Evolutionary conservation across 2,113 vertebrate species (phyloP).

Genomic region (Tenrec ecaudatus): DNA sequence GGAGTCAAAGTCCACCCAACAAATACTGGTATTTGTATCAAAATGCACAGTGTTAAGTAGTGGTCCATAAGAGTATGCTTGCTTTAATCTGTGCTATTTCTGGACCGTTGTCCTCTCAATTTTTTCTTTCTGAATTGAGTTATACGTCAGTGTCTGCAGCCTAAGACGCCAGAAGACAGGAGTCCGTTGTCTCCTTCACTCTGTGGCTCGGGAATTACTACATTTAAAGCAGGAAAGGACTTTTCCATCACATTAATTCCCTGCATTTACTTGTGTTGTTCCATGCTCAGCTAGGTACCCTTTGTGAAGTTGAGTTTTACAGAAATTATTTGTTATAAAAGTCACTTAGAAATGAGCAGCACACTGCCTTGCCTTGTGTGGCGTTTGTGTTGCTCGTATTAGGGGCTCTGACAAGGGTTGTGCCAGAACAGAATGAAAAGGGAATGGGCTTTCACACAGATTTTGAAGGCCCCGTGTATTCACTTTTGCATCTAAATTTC

Average conservation of each 20-base stretch:
- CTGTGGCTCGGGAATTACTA: background rate
- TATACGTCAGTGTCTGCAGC: no score
- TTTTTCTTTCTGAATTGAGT: background rate
- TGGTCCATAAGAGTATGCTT: no score
- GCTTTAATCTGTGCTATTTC: background rate
- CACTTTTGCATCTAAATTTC: background rate
- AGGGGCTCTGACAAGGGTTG: no score
- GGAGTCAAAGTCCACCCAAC: background rate
- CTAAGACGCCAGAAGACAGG: no score
- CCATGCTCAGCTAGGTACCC: background rate
- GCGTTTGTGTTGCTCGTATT: no score
- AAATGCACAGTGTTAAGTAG: no score
- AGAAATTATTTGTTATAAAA: background rate
- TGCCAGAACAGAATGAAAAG: no score
- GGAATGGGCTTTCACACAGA: no score
- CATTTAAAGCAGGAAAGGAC: background rate
- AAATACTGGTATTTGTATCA: no score
- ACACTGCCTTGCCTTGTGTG: no score
- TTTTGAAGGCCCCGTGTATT: no score
- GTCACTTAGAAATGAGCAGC: background rate
- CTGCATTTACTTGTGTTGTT: background rate
- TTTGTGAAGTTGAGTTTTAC: background rate
- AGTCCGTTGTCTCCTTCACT: no score
- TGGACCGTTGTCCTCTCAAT: background rate
- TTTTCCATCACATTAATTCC: background rate